Conservation (phyloP, 2,888 invertebrate species). For the Chymomyza caudatula region DNA sequence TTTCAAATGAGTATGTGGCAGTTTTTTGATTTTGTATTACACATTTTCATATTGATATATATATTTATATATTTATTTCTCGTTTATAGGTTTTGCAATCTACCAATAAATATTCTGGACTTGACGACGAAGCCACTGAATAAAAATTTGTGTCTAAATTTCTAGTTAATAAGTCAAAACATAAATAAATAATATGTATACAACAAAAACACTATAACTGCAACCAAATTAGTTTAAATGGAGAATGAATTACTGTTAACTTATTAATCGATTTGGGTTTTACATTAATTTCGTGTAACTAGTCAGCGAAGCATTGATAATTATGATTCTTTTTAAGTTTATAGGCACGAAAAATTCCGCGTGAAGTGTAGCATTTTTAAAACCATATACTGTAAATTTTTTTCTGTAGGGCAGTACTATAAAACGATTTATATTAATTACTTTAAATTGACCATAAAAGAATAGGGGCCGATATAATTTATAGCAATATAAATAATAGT, state of each 20-base stretch:
- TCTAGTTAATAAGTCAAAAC: slow-evolving; percentile 48
- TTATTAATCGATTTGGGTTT: background rate
- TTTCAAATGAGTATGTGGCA: too few relatives aligned
- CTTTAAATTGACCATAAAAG: too few relatives aligned
- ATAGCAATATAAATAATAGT: too few relatives aligned
- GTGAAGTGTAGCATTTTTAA: too few relatives aligned
- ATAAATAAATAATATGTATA: slow-evolving; percentile 1
- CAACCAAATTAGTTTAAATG: slow-evolving; percentile 23
- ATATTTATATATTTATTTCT: slow-evolving; percentile 30
- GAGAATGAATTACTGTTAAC: background rate
- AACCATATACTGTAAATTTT: too few relatives aligned
- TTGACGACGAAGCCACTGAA: slow-evolving; percentile 82
- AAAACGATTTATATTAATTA: too few relatives aligned
- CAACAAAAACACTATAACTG: slow-evolving; percentile 20
- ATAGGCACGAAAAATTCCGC: too few relatives aligned
- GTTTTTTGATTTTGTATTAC: too few relatives aligned
- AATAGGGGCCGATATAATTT: too few relatives aligned
- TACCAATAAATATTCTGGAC: slow-evolving; percentile 87
- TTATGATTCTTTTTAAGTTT: too few relatives aligned
- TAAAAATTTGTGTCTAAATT: slow-evolving; percentile 75
- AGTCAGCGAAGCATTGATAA: too few relatives aligned
- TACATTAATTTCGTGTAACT: background rate
- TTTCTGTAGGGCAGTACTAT: too few relatives aligned
- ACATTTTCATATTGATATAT: background rate
- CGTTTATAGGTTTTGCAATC: slow-evolving; percentile 84